Evolutionary conservation across 2,888 invertebrate genomes (phyloP).

Genomic region (Aethes cnicana): DNA sequence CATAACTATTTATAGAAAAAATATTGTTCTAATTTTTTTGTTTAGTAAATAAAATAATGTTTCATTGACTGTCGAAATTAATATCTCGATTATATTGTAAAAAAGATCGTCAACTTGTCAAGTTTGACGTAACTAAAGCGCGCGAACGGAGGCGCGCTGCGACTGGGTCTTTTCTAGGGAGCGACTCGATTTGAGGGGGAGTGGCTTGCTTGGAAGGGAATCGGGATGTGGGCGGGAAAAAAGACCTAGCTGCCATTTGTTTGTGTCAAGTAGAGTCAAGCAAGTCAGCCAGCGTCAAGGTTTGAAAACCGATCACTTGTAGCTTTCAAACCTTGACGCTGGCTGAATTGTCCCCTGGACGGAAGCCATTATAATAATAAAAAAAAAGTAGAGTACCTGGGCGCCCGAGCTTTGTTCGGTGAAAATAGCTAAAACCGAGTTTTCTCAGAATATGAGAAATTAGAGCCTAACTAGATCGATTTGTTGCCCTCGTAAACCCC

Average conservation of each 20-base stretch:
- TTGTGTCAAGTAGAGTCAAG: background rate
- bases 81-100: too few relatives aligned
- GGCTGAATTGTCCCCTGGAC: too few relatives aligned
- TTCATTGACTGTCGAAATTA: background rate
- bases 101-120: background rate
- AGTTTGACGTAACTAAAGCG: background rate
- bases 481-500: too few relatives aligned
- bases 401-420: too few relatives aligned
- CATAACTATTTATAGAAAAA: too few relatives aligned
- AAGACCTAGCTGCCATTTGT: conserved; percentile 4
- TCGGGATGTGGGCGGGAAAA: background rate
- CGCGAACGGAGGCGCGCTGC: background rate
- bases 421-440: too few relatives aligned
- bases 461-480: too few relatives aligned
- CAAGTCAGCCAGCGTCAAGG: background rate
- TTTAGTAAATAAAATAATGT: background rate
- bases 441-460: too few relatives aligned
- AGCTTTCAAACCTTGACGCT: too few relatives aligned
- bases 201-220: conserved; percentile 4
- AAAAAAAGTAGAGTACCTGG: too few relatives aligned
- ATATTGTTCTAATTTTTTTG: background rate
- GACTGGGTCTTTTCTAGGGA: conserved; percentile 2
- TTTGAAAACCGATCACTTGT: too few relatives aligned
- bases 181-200: background rate
- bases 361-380: too few relatives aligned